A percentile compares a stretch with the other conserved stretches of the same genome.
Evolutionary conservation across 1,140 invertebrate genomes (phyloP).

Genomic region (Saxidomus purpurata): DNA sequence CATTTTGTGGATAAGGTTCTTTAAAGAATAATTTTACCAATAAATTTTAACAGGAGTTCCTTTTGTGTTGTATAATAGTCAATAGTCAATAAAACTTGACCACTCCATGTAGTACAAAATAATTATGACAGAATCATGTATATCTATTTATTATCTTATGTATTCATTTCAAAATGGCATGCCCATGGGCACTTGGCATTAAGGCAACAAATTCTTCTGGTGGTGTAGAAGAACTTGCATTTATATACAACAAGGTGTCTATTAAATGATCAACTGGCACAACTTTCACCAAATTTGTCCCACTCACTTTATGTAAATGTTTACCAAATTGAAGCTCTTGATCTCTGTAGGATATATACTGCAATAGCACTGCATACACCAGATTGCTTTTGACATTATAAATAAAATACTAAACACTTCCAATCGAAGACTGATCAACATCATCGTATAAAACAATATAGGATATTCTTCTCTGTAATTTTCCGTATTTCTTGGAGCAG

Average conservation of each 20-base stretch:
- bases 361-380: conserved; percentile 31
- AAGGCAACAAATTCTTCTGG: conserved; percentile 28
- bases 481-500: conserved; percentile 30
- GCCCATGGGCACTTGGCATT: conserved; percentile 27
- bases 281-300: conserved; percentile 11
- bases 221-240: conserved; percentile 16
- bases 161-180: conserved; percentile 42
- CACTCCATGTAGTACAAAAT: conserved; percentile 40
- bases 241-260: conserved; percentile 49
- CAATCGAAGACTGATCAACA: conserved; percentile 26
- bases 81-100: conserved; percentile 41
- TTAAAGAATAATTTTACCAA: conserved; percentile 54
- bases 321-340: not conserved
- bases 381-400: conserved; percentile 26
- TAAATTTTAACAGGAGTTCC: conserved; percentile 44
- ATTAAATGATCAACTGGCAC: conserved; percentile 41
- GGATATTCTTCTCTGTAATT: conserved; percentile 24
- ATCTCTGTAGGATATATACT: conserved; percentile 8
- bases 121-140: conserved; percentile 43
- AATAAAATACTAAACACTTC: conserved; percentile 53
- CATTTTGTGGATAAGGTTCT: conserved; percentile 52
- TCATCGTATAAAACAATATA: conserved; percentile 23
- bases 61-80: conserved; percentile 41
- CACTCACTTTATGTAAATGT: conserved; percentile 11
- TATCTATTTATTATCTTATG: conserved; percentile 38